Percentiles rank a stretch among this genome's conserved stretches.
Evolutionary conservation across 2,888 invertebrate genomes (phyloP).

Genomic region (Orthosia incerta): DNA sequence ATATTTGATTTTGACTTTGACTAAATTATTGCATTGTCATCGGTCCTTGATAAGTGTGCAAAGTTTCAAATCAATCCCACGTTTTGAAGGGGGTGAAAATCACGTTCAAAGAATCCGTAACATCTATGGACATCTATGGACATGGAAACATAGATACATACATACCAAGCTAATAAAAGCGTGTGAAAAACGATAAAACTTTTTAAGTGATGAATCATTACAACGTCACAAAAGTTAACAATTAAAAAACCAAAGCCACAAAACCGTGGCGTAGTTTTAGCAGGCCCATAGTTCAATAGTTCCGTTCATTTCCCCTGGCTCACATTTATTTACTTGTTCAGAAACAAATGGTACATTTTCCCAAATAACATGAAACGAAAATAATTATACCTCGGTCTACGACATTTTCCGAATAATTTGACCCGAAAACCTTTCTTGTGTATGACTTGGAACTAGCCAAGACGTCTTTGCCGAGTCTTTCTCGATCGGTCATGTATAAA

Average conservation of each 20-base stretch:
- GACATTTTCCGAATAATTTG: conserved; percentile 59
- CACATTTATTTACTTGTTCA: conserved; percentile 40
- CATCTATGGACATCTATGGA: no score
- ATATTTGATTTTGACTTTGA: no score
- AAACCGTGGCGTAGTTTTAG: background rate
- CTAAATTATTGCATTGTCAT: no score
- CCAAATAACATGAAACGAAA: conserved; percentile 39
- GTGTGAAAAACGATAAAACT: no score
- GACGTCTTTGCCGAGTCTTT: conserved; percentile 43
- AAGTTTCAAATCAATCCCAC: no score
- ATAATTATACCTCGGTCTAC: conserved; percentile 28
- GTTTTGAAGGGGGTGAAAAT: no score
- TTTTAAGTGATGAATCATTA: background rate
- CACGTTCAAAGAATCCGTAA: no score
- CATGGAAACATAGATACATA: no score
- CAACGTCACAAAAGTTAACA: background rate
- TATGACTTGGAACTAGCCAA: conserved; percentile 41
- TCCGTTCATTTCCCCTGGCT: conserved; percentile 16
- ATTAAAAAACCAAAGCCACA: no score
- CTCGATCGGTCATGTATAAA: conserved; percentile 42
- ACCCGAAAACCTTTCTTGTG: conserved; percentile 33
- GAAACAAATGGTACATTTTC: conserved; percentile 27
- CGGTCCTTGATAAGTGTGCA: no score
- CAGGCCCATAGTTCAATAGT: conserved; percentile 14
- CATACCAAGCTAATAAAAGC: no score